Evolutionary conservation across 2,888 invertebrate species (phyloP), one percentile per base, ranked within the genome.

Genomic region (Taphrorychus bicolor): DNA sequence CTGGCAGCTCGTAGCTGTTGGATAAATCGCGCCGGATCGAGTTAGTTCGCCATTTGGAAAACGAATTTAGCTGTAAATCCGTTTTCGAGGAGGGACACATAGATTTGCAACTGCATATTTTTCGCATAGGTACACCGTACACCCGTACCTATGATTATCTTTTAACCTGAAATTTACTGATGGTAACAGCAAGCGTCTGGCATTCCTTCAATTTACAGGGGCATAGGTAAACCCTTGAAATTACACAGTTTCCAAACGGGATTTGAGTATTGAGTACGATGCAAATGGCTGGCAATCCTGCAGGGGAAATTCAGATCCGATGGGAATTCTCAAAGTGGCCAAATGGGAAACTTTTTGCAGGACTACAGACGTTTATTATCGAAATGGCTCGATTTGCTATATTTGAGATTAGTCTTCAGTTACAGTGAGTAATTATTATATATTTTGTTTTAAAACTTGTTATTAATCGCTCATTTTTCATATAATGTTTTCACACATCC

Each of bases 311-410:
- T 58, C 52, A 51, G 41, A 57, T 42, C 22, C 57, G 22, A 41
- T 14, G 58, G 23, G 56, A 68, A 71, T 62, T 70, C 66, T 60
- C 68, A 66, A 67, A 71, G 60, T 66, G 71, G 67, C 64, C 59
- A 49, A 59, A 58, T 59, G 56, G 65, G 48, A 62, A 62, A 66
- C 66, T 71, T 71, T 70, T 60, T 62, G 53, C 62, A 66, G 59
- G 61, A 54, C n/a, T n/a, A n/a, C n/a, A n/a, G n/a, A n/a, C n/a
- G n/a, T n/a, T n/a, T n/a, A n/a, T n/a, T n/a, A n/a, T n/a, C n/a
- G n/a, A n/a, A n/a, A n/a, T n/a, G n/a, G n/a, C n/a, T n/a, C n/a
- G n/a, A n/a, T n/a, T n/a, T n/a, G n/a, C n/a, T n/a, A n/a, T n/a
- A n/a, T n/a, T n/a, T n/a, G n/a, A n/a, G n/a, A n/a, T n/a, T n/a